These are phyloP conservation scores for Callithrix jacchus DNA, from an alignment of 2,113 vertebrate species.

Conservation along the genomic window DNA sequence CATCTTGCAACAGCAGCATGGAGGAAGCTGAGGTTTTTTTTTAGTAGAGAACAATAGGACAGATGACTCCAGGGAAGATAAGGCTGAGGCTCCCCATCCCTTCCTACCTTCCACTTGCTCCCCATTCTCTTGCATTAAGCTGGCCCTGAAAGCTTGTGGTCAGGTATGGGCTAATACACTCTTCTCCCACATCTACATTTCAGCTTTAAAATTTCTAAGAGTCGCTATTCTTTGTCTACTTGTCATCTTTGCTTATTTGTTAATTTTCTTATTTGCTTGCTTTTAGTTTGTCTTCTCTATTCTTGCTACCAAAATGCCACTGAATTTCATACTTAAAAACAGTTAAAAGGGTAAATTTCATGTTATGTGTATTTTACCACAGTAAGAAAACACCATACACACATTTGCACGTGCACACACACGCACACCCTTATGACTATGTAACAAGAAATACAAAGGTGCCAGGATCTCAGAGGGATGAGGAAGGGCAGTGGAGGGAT, in stretches of 20 bases:
- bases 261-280: not conserved
- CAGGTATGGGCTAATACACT: not conserved
- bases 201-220: not conserved
- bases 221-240: not conserved
- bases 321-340: too few species aligned
- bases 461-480: not conserved
- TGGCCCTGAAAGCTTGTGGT: not conserved
- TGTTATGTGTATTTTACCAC: too few species aligned
- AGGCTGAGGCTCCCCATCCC: rapidly evolving
- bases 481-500: not conserved
- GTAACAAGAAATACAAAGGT: not conserved
- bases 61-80: not conserved
- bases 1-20: not conserved
- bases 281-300: not conserved
- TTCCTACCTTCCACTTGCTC: not conserved
- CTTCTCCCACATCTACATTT: not conserved
- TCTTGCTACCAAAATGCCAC: too few species aligned
- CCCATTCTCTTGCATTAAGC: not conserved
- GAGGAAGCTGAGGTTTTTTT: not conserved
- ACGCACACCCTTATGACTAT: not conserved
- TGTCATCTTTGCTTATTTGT: too few species aligned
- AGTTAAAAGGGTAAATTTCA: too few species aligned
- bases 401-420: rapidly evolving
- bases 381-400: too few species aligned
- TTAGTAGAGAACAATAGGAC: not conserved